Evolutionary conservation across 1,140 invertebrate genomes (phyloP), one percentile per base, ranked within the genome.

Genomic region (Camponotus floridanus): DNA sequence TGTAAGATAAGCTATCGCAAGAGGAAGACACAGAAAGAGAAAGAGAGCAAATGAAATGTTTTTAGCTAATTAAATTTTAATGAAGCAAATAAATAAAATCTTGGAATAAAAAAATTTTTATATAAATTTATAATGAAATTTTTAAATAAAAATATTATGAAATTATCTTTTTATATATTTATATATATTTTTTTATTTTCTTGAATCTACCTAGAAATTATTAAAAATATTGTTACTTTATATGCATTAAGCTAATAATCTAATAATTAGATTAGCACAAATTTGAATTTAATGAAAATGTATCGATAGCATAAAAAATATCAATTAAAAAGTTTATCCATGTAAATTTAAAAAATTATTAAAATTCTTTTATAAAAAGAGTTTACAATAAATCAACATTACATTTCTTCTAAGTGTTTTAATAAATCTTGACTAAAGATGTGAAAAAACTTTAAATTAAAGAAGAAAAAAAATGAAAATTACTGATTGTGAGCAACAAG

Each of bases 381-480:
- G 1, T 70, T 51, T 42, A 26, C 68, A 55, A 65, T 4, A 5
- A 68, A 6, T 68, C 0, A 26, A 18, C 3, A 13, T 36, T 70
- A 68, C 1, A 55, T 62, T 21, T 68, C 21, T 57, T 39, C 6
- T 51, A 67, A 79, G 8, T 0, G 62, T 67, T 79, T 68, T 9
- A 55, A 15, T 39, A 51, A 64, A 68, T 42, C 64, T 68, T 70
- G 45, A 55, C 26, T 39, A 51, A 79, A 79, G 31, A 51, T 55
- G 21, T 13, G 67, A 67, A 67, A 57, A 79, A 79, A 79, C n/a
- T 55, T 78, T 67, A 11, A 36, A 65, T 78, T 78, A 45, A n/a
- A 26, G 48, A 4, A 55, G 45, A 55, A 42, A 51, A 51, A 6
- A 74, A 74, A n/a, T 42, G 59, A 59, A 74, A 18, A 59, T 74